phyloP scores from a whole-genome alignment of 2,797 vertebrate species.

The Sebastes paucispinis region DNA sequence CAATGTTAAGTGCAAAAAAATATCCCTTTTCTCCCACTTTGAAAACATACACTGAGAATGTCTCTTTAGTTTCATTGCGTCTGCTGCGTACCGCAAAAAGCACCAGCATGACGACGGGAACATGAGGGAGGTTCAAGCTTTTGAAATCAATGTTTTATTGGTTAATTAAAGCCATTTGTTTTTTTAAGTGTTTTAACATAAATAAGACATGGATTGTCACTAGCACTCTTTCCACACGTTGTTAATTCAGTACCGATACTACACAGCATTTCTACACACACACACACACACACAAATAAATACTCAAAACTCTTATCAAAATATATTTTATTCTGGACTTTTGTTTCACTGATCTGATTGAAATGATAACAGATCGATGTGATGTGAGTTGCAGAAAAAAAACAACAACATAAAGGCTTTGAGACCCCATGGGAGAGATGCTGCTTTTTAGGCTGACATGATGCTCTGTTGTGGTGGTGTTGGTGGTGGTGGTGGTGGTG shows the following conservation, averaged over 20 bases:
- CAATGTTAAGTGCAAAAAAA: not conserved
- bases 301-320: slow-evolving; percentile 90
- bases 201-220: not conserved
- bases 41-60: not conserved
- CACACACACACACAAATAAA: slow-evolving; percentile 42
- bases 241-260: not conserved
- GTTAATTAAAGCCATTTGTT: not conserved
- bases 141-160: not conserved
- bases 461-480: not conserved
- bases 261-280: not conserved
- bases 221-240: not conserved
- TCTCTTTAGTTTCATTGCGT: not conserved
- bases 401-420: slow-evolving; percentile 9
- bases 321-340: slow-evolving; percentile 99
- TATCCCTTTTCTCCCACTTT: not conserved
- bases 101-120: not conserved
- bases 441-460: slow-evolving; percentile 4
- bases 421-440: not conserved
- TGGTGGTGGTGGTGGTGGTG: too few species aligned
- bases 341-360: slow-evolving; percentile 92
- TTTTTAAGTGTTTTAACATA: not conserved
- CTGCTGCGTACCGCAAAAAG: not conserved
- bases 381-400: slow-evolving; percentile 89
- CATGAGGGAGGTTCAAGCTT: not conserved
- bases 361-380: slow-evolving; percentile 98